Base-by-base conservation (phyloP, 2,113 vertebrate species). In the Lampris megalopsis region DNA sequence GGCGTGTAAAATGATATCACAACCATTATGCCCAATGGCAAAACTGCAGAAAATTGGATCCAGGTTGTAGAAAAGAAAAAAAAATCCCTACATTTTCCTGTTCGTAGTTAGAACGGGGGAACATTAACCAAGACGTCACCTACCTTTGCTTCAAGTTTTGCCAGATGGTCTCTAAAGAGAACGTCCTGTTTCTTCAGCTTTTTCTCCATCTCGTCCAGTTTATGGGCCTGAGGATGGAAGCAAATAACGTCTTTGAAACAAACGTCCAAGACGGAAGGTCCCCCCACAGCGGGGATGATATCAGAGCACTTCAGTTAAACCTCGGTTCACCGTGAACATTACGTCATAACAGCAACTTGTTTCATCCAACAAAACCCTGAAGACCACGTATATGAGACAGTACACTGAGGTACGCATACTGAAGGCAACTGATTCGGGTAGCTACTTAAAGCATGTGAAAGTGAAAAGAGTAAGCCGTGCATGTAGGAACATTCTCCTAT, bases 81-180 rank as follows among this genome's bases (percentile, higher is more conserved):
- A 24, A 24, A 24, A 24, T 24, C 24, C 24, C 24, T 24, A 24
- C 24, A 24, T 24, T 24, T 24, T 24, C 24, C 24, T 24, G 24
- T 24, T 24, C 24, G 24, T 24, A 24, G 24, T 24, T 24, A 24
- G 24, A 24, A 24, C 0, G 24, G 24, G 24, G 24, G n/a, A 41
- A 45, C 42, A 35, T 9, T 5, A 62, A 76, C 48, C 38, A 1
- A 13, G 38, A 53, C n/a, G 9, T 35, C 11, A 0, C 63, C 71
- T 53, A 92, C 94, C 83, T 91, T 94, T 24, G 86, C 38, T 75
- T 94, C 89, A 10, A 90, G 88, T 78, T 92, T 93, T 4, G 73
- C 40, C 0, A 93, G 36, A 13, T 92, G 91, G 24, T 90, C 81
- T 66, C 68, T 89, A 75, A 89, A 87, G 67, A 93, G 60, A 36